A percentile compares a stretch with the other conserved stretches of the same genome.
phyloP scores from a whole-genome alignment of 2,888 invertebrate genomes.

The Chymomyza caudatula region DNA sequence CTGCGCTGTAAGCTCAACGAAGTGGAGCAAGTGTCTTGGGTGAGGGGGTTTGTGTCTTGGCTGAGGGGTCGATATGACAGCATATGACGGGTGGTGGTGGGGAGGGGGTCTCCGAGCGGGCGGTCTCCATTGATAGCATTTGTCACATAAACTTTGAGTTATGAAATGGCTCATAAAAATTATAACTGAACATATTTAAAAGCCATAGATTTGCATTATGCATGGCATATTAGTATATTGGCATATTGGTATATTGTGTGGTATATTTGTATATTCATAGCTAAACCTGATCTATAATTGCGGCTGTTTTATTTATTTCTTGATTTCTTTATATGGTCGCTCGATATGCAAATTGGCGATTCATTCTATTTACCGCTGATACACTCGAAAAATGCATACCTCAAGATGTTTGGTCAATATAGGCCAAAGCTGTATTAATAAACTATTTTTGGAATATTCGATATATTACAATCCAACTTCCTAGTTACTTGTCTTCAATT shows the following conservation, averaged over 20 bases:
- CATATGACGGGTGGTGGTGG: neutral
- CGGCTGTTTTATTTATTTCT: constrained; percentile 8
- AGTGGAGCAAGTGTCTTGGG: constrained; percentile 54
- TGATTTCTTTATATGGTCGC: neutral
- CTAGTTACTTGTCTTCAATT: too few relatives aligned
- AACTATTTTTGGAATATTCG: too few relatives aligned
- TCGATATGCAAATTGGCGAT: neutral
- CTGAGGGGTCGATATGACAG: neutral
- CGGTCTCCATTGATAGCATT: neutral
- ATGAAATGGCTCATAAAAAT: neutral
- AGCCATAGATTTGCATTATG: neutral
- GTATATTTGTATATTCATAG: neutral
- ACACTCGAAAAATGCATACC: neutral
- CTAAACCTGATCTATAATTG: constrained; percentile 14
- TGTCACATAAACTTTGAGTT: neutral
- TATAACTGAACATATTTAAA: neutral
- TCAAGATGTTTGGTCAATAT: too few relatives aligned
- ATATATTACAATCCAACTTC: too few relatives aligned
- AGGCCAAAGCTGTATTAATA: too few relatives aligned
- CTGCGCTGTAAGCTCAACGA: constrained; percentile 51
- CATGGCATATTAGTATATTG: neutral
- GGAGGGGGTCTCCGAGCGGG: too few relatives aligned
- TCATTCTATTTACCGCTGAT: neutral
- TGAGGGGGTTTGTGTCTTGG: too few relatives aligned
- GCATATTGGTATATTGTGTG: neutral